Conservation (phyloP, 2,797 vertebrate species). For the Syngnathus rostellatus region DNA sequence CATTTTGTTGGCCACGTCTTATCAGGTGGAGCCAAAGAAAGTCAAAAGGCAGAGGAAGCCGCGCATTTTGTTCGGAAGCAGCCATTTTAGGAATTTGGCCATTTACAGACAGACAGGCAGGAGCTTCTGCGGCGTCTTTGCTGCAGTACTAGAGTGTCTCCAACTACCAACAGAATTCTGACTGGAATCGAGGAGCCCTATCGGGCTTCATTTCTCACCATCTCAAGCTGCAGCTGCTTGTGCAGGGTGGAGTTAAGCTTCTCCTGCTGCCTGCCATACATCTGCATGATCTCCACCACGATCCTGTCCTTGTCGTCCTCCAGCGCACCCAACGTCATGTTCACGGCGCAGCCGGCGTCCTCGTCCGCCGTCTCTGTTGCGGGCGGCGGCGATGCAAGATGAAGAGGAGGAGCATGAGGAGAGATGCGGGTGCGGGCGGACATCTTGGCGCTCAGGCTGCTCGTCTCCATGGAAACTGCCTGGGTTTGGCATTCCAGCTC, state of each 20-base stretch:
- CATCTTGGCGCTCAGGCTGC: slow-evolving; percentile 58
- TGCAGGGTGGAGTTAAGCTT: slow-evolving; percentile 87
- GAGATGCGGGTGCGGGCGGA: slow-evolving; percentile 61
- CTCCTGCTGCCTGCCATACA: slow-evolving; percentile 91
- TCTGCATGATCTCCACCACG: slow-evolving; percentile 94
- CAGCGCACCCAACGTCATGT: slow-evolving; percentile 59
- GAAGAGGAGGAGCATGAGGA: slow-evolving; percentile 26
- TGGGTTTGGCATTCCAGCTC: slow-evolving; percentile 61
- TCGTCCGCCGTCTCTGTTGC: slow-evolving; percentile 61
- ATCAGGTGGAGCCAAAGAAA: not conserved
- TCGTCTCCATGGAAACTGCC: slow-evolving; percentile 68
- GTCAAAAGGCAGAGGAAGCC: not conserved
- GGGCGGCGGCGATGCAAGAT: slow-evolving; percentile 39
- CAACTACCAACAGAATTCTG: too few species aligned
- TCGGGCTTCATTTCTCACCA: slow-evolving; percentile 69
- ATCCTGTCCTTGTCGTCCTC: slow-evolving; percentile 95
- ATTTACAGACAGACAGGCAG: too few species aligned
- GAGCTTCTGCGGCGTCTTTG: too few species aligned
- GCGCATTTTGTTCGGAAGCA: too few species aligned
- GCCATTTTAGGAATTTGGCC: too few species aligned
- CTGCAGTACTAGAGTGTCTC: too few species aligned
- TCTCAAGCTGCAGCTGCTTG: slow-evolving; percentile 91
- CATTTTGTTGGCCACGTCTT: not conserved
- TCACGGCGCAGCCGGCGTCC: slow-evolving; percentile 15
- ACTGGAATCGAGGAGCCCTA: not conserved